Conservation (phyloP, 2,888 invertebrate genomes). For the Sphaeridia pumilis region DNA sequence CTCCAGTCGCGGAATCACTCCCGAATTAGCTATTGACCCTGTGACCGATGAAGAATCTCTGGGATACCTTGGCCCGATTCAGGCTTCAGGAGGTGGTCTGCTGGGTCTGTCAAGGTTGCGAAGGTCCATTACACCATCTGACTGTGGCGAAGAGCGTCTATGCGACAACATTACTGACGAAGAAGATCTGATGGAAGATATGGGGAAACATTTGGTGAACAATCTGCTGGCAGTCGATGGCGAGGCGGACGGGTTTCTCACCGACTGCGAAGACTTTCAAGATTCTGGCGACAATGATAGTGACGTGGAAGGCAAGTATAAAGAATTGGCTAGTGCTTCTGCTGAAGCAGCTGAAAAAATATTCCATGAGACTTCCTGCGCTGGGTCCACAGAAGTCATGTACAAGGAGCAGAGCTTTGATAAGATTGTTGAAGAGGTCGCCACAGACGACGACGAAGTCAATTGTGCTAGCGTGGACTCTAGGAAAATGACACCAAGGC, state of each 20-base stretch:
- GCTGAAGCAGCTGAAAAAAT: conserved; percentile 17
- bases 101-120: not conserved
- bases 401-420: conserved; percentile 24
- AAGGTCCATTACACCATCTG: conserved; percentile 27
- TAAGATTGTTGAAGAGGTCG: conserved; percentile 10
- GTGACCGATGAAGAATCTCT: conserved; percentile 27
- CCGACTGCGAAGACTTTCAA: conserved; percentile 38
- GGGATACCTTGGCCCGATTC: conserved; percentile 2
- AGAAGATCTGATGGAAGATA: conserved; percentile 23
- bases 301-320: conserved; percentile 16
- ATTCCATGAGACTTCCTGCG: conserved; percentile 16
- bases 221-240: conserved; percentile 15
- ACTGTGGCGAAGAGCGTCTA: conserved; percentile 24
- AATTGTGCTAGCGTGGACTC: conserved; percentile 22
- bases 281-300: conserved; percentile 39
- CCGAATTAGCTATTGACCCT: conserved; percentile 22
- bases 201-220: conserved; percentile 12
- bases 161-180: conserved; percentile 33
- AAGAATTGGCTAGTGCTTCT: conserved; percentile 6
- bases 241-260: conserved; percentile 33
- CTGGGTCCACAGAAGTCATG: conserved; percentile 17
- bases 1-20: conserved; percentile 6
- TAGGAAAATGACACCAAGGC: conserved; percentile 19
- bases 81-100: not conserved
- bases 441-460: conserved; percentile 26